Conservation (phyloP, 2,113 vertebrate species). For the Tinamus guttatus region DNA sequence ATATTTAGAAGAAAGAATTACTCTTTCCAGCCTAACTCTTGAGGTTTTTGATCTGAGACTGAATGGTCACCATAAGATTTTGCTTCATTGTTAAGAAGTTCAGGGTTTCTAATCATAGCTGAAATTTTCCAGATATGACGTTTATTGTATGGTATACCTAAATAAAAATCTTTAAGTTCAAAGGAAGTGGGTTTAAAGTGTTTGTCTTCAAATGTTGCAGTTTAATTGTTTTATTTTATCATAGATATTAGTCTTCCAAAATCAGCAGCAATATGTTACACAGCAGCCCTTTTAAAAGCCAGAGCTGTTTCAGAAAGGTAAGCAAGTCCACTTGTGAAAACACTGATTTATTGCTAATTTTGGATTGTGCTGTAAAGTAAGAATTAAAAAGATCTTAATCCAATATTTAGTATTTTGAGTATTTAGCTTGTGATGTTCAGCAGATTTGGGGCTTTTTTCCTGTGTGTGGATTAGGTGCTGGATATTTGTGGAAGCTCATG, state of each 20-base stretch:
- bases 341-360: background rate
- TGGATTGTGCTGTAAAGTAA: background rate
- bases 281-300: slow-evolving; percentile 97
- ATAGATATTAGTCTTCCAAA: slow-evolving; percentile 99
- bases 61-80: background rate
- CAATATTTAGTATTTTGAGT: background rate
- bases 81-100: background rate
- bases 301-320: slow-evolving; percentile 99
- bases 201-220: slow-evolving; percentile 45
- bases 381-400: background rate
- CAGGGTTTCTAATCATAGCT: background rate
- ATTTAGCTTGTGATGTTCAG: background rate
- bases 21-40: background rate
- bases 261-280: slow-evolving; percentile 99
- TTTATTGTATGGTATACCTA: background rate
- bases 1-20: background rate
- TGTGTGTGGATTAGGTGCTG: background rate
- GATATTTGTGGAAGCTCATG: background rate
- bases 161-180: background rate
- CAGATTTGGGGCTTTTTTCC: background rate
- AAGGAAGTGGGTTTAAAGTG: background rate
- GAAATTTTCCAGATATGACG: background rate
- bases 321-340: slow-evolving; percentile 38
- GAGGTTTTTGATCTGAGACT: background rate
- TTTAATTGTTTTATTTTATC: slow-evolving; percentile 55